These are phyloP conservation scores for Cyanistes caeruleus DNA, from an alignment of 2,113 vertebrate genomes.

Conservation along the genomic window DNA sequence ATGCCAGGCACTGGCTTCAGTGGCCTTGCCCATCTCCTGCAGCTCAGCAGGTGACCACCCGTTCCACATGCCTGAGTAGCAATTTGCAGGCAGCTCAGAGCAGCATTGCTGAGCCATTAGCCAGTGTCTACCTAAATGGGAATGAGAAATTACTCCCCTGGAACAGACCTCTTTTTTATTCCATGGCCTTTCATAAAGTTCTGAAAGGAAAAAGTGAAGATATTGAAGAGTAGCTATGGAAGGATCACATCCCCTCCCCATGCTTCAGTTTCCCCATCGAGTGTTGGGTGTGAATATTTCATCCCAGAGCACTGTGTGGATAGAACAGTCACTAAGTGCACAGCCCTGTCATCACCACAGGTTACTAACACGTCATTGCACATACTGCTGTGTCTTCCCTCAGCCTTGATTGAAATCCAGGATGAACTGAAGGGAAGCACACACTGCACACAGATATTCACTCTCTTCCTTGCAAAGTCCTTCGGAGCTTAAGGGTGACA, in stretches of 20 bases:
- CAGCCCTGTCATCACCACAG: neutral
- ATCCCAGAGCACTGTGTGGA: neutral
- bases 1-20: neutral
- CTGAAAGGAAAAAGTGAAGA: neutral
- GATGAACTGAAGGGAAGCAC: neutral
- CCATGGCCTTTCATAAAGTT: neutral
- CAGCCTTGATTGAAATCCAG: neutral
- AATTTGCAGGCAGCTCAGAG: neutral
- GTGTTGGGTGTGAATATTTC: neutral
- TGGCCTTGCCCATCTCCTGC: neutral
- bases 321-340: neutral
- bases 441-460: neutral
- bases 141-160: neutral
- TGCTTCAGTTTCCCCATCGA: neutral
- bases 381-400: neutral
- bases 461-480: neutral
- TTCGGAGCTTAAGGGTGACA: neutral
- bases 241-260: neutral
- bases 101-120: neutral
- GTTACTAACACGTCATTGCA: neutral
- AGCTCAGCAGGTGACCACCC: neutral
- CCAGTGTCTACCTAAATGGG: neutral
- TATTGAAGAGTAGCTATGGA: neutral
- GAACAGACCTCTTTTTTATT: neutral
- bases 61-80: neutral